Evolutionary conservation across 2,113 vertebrate species (phyloP), one percentile per base, ranked within the genome.

Genomic region (Anhinga anhinga): DNA sequence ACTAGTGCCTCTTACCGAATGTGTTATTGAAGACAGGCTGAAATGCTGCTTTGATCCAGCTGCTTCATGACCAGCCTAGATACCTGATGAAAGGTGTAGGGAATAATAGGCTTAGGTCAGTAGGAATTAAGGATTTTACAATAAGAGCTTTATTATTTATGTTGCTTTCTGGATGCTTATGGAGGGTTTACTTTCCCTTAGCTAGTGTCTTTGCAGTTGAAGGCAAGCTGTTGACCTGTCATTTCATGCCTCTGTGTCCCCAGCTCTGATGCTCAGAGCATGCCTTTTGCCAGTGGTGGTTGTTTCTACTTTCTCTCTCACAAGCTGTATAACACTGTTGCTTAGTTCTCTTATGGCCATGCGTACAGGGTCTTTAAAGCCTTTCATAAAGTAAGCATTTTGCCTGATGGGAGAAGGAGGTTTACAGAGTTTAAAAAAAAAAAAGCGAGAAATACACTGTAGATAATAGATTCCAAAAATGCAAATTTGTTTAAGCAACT

Each of bases 401-500:
- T 80, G 66, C 79, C 82, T 96, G 69, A 30, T 70, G 76, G 72
- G 50, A 94, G 88, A 55, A 89, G 17, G 47, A 69, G 56, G 67
- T 85, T 94, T 90, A 52, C 49, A 21, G 56, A 79, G 67, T 63
- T 85, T 3, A 5, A 52, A 34, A 53, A 73, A 49, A 47, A n/a
- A 44, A 10, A 58, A 15, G 21, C 36, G 62, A 93, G 86, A 77
- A 96, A 69, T 85, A 71, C 10, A 5, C 74, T 93, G 66, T 71
- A 87, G 77, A 79, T 89, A 95, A 95, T 91, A 82, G 81, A 93
- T 96, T 95, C 73, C 16, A 82, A 93, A 97, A 83, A 96, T 95
- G 96, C 87, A 94, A 92, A 96, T 97, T 96, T 90, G 66, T 96
- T 95, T 95, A 95, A 95, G 90, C 86, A 93, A 81, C 72, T 96